Evolutionary conservation across 2,113 vertebrate species (phyloP).

Genomic region (Brevimyrus niger): DNA sequence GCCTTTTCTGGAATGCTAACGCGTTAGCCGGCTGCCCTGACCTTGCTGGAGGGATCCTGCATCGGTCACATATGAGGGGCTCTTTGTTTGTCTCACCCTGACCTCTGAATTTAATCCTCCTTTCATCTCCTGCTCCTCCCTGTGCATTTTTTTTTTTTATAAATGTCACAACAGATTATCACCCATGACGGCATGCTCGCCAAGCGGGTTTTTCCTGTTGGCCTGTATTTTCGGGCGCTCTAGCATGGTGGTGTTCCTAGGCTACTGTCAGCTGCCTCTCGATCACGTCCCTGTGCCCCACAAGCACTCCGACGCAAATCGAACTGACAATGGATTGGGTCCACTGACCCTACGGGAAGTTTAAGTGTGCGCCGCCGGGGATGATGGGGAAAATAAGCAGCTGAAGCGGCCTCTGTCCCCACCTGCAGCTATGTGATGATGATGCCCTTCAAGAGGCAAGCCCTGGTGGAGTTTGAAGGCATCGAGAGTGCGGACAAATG

Average conservation of each 20-base stretch:
- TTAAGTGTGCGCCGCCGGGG: neutral
- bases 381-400: neutral
- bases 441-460: constrained; percentile 93
- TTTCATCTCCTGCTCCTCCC: neutral
- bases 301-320: neutral
- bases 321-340: neutral
- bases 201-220: neutral
- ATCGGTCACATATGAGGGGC: neutral
- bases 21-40: too few relatives aligned
- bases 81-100: neutral
- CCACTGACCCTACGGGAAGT: neutral
- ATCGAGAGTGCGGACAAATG: constrained; percentile 81
- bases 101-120: neutral
- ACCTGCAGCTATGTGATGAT: constrained; percentile 85
- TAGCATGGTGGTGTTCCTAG: neutral
- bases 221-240: neutral
- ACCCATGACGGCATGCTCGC: neutral
- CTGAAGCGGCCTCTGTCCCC: neutral
- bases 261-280: neutral
- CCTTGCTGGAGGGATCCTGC: neutral
- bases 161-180: neutral
- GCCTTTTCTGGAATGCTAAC: neutral
- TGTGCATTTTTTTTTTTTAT: neutral
- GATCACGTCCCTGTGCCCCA: neutral
- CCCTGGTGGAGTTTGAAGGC: constrained; percentile 86